A percentile compares a stretch with the other conserved stretches of the same genome.
Conservation (phyloP, 2,113 vertebrate genomes). For the Casuarius casuarius region DNA sequence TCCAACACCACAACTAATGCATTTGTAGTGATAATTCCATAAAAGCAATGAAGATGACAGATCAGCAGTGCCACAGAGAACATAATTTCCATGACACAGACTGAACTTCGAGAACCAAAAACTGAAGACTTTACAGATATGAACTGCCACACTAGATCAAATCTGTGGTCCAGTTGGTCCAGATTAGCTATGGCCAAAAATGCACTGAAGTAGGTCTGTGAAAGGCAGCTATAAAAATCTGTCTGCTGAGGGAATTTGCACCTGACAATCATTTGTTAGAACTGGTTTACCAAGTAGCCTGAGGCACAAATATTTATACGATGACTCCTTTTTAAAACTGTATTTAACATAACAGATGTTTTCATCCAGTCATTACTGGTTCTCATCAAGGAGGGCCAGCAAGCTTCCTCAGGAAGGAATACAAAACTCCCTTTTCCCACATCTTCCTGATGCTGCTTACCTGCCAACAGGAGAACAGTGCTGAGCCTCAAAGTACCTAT, state of each 20-base stretch:
- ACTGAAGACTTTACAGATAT: background rate
- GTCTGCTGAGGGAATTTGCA: background rate
- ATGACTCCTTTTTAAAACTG: background rate
- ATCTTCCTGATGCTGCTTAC: background rate
- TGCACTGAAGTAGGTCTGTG: background rate
- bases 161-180: background rate
- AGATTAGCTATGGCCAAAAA: background rate
- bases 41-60: background rate
- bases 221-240: background rate
- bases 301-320: background rate
- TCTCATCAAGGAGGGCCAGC: background rate
- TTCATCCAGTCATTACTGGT: background rate
- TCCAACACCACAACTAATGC: background rate
- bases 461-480: background rate
- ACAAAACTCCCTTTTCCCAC: background rate
- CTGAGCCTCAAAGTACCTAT: background rate
- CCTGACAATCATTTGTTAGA: rapidly evolving
- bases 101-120: background rate
- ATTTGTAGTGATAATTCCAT: background rate
- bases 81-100: background rate
- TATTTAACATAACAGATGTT: background rate
- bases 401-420: background rate
- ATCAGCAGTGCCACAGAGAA: background rate
- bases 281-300: background rate
- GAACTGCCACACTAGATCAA: background rate